Base-by-base conservation (phyloP, 1,140 invertebrate species). In the Drosophila ironensis region DNA sequence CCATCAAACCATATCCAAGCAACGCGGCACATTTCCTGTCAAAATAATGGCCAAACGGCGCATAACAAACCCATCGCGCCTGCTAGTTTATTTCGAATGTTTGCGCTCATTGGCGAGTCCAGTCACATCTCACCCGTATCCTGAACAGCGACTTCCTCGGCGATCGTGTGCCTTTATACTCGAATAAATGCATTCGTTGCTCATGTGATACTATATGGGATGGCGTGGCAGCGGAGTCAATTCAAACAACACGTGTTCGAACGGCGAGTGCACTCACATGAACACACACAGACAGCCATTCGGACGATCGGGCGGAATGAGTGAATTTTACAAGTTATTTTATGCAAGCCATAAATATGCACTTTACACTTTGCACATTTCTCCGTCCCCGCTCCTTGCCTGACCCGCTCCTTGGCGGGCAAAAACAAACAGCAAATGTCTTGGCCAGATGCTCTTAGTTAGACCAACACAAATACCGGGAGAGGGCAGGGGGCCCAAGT, bases 311-410 rank as follows among this genome's bases (percentile, higher is more conserved):
- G 50, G 52, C 51, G 44, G 69, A 82, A 57, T 63, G 70, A 84
- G 53, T 86, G 80, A 76, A 70, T 86, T 84, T 86, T 84, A 84
- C 80, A 84, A 84, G 80, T 86, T 75, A 78, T 86, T 86, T 86
- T 86, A 80, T 86, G 80, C 80, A 86, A 86, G 75, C 80, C 80
- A 86, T 86, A 86, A 86, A 86, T 86, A 86, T 86, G 80, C 80
- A 86, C 80, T 86, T 86, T 86, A 86, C 80, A 86, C 80, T 87
- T 86, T 86, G 59, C 67, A 59, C 78, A 82, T 73, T 82, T 84
- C 73, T 60, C 38, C 4, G 7, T 72, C 24, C 33, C 25, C 6
- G 11, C 30, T 33, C 12, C 14, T 12, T 12, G n/a, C 28, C 3
- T 4, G n/a, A n/a, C 30, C 30, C 4, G 1, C 11, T 14, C 11